Percentiles rank a stretch among this genome's conserved stretches.
phyloP scores from a whole-genome alignment of 1,140 invertebrate genomes.

The Bombus affinis region DNA sequence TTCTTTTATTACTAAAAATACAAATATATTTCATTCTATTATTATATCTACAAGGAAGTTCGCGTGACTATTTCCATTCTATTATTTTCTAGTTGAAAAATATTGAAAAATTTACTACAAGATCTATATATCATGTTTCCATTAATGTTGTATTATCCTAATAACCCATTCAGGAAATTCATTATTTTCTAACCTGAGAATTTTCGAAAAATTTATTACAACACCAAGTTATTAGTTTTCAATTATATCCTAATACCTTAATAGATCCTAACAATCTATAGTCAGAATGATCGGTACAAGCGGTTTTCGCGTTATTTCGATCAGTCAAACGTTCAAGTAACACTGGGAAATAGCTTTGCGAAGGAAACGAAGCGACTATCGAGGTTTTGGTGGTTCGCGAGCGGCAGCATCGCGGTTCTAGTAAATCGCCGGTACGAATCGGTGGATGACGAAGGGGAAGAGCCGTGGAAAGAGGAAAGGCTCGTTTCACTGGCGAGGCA shows the following conservation, averaged over 20 bases:
- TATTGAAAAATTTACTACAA: not conserved
- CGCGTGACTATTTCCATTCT: not conserved
- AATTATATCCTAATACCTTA: not conserved
- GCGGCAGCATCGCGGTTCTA: slow-evolving; percentile 20
- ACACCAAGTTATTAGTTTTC: not conserved
- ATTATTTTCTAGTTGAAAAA: not conserved
- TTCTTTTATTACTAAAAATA: not conserved
- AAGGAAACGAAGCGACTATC: not conserved
- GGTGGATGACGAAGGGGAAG: slow-evolving; percentile 9
- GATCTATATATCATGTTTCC: not conserved
- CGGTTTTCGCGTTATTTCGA: too few relatives aligned
- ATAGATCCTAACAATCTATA: too few relatives aligned
- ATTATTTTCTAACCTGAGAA: too few relatives aligned
- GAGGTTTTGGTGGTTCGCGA: slow-evolving; percentile 18
- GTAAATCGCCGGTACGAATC: slow-evolving; percentile 12
- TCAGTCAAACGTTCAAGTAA: not conserved
- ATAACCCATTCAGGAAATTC: not conserved
- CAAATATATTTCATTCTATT: too few relatives aligned
- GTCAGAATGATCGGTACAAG: too few relatives aligned
- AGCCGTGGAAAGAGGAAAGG: slow-evolving; percentile 29
- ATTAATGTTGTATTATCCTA: not conserved
- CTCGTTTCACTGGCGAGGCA: slow-evolving; percentile 38
- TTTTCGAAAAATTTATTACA: too few relatives aligned
- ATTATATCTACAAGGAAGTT: too few relatives aligned
- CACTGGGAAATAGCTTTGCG: not conserved